These are phyloP conservation scores for Ethmia dodecea DNA, from an alignment of 2,888 invertebrate species.

Conservation along the genomic window DNA sequence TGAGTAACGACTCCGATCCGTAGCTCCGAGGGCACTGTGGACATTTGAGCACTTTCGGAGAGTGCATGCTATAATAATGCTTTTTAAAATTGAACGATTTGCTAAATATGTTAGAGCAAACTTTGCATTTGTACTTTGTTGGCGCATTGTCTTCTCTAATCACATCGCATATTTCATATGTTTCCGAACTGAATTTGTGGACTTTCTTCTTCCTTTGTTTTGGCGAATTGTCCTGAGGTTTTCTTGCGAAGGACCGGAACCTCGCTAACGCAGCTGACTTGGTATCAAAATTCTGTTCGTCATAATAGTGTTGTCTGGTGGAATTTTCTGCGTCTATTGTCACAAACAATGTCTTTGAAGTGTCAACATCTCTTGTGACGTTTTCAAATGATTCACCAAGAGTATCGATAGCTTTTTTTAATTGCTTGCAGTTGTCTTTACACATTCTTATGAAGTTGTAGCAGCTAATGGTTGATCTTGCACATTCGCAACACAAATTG, in stretches of 20 bases:
- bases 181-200: neutral
- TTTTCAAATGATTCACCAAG: conserved; percentile 5
- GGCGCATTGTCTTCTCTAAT: conserved; percentile 1
- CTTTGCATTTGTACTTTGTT: conserved; percentile 10
- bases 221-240: neutral
- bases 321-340: conserved; percentile 1
- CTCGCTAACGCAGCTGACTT: neutral
- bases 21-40: conserved; percentile 5
- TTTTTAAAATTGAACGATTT: conserved; percentile 12
- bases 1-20: conserved; percentile 9
- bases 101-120: conserved; percentile 1
- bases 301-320: conserved; percentile 7
- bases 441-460: conserved; percentile 7
- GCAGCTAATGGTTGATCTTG: conserved; percentile 1
- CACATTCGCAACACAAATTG: neutral
- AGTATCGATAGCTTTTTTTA: neutral
- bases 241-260: neutral
- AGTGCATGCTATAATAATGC: conserved; percentile 12
- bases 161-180: conserved; percentile 7
- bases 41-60: conserved; percentile 7
- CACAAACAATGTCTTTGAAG: conserved; percentile 6
- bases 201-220: neutral
- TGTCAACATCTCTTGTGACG: neutral
- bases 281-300: neutral
- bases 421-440: neutral